Conservation (phyloP, 2,888 invertebrate genomes). For the Caenorhabditis zanzibari region DNA sequence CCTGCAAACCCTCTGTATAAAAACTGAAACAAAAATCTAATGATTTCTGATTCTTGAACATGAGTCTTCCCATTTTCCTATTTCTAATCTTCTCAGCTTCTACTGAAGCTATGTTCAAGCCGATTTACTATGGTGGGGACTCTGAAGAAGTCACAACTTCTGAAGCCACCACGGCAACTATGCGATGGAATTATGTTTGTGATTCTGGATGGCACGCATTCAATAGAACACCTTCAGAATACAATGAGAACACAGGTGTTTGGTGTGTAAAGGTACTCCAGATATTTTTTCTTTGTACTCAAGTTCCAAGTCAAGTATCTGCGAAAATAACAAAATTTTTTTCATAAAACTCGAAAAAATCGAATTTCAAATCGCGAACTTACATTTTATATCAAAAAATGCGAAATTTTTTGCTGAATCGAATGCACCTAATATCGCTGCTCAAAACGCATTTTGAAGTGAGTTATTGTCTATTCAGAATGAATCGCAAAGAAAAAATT, state of each 20-base stretch:
- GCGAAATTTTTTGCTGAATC: no score
- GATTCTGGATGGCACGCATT: not conserved
- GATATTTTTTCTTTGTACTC: no score
- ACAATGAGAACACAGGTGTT: slow-evolving; percentile 8
- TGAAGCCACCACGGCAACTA: not conserved
- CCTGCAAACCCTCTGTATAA: not conserved
- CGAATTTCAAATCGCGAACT: no score
- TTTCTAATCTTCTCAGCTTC: not conserved
- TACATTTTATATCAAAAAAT: no score
- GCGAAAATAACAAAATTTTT: no score
- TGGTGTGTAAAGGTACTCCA: slow-evolving; percentile 39
- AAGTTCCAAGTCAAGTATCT: no score
- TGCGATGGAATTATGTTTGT: not conserved
- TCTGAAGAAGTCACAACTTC: no score
- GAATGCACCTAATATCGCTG: no score
- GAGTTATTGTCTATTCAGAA: no score
- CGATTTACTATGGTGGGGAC: not conserved
- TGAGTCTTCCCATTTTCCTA: not conserved
- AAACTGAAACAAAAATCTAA: not conserved
- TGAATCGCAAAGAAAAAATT: no score
- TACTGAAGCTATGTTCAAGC: not conserved
- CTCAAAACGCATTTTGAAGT: no score
- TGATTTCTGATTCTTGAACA: not conserved
- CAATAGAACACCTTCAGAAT: slow-evolving; percentile 8
- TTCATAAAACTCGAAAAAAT: no score